Conservation (phyloP, 2,797 vertebrate species). For the Phrynocephalus guinanensis region DNA sequence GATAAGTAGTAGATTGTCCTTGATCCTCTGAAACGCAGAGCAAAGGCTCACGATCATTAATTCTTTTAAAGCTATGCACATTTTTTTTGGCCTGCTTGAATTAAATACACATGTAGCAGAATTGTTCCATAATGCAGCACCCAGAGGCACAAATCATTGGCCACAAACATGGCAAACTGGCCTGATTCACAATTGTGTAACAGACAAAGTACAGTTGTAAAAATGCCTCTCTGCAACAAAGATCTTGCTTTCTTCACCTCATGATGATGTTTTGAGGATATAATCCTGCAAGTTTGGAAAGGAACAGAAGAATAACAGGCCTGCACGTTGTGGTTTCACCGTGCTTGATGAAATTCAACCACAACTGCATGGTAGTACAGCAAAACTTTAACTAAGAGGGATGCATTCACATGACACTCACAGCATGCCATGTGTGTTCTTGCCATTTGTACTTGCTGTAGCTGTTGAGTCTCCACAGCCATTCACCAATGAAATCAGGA, state of each 20-base stretch:
- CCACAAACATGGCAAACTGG: not conserved
- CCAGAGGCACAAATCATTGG: not conserved
- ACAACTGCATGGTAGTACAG: not conserved
- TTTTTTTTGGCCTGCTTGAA: not conserved
- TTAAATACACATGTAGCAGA: not conserved
- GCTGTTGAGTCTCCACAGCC: not conserved
- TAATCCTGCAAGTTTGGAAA: not conserved
- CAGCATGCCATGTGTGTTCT: not conserved
- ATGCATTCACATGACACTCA: not conserved
- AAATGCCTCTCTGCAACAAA: not conserved
- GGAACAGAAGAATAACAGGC: not conserved
- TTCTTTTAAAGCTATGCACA: not conserved
- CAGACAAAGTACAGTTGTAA: not conserved
- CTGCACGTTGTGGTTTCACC: not conserved
- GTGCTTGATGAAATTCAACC: not conserved
- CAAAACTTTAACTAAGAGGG: not conserved
- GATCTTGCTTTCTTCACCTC: no score
- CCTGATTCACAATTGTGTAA: not conserved
- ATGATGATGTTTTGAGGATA: not conserved
- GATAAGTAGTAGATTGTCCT: conserved; percentile 57
- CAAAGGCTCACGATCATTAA: conserved; percentile 4
- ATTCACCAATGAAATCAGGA: not conserved
- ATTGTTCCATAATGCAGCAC: not conserved
- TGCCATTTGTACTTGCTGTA: not conserved
- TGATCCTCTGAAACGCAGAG: conserved; percentile 63